Evolutionary conservation across 2,113 vertebrate genomes (phyloP), one percentile per base, ranked within the genome.

Genomic region (Bubalus kerabau): DNA sequence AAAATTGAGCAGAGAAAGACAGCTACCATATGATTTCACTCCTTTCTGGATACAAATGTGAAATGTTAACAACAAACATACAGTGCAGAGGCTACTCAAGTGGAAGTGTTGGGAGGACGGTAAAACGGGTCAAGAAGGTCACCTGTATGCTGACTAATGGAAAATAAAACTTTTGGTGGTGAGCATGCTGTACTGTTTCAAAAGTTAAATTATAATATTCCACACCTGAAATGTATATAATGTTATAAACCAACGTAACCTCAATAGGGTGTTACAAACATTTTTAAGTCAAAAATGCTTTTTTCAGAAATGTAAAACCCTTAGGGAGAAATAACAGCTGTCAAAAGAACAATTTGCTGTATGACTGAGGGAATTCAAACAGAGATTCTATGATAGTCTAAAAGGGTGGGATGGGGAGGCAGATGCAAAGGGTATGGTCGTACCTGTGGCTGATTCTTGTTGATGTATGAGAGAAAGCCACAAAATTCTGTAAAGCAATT

Each of bases 391-490:
- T 71, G n/a, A 21, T 4, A 71, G n/a, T 71, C 64, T 36, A 2
- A 11, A 71, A 71, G 8, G 64, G 9, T 11, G 9, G 2, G 64
- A 71, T 36, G 64, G 64, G 17, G 64, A 36, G n/a, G n/a, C n/a
- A 71, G 64, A 71, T 0, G 0, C 64, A 36, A 36, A 19, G 64
- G 2, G 11, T 21, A 36, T 36, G 64, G 17, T 21, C 17, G 0
- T 71, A 36, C 17, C 64, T 36, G 2, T 36, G 64, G 64, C 8
- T 36, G n/a, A 71, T 71, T 36, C 64, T 36, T 71, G 9, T 36
- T 71, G n/a, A 36, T 36, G n/a, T 71, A 36, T 36, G 64, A 21
- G 17, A 36, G 17, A 71, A 36, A 36, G n/a, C 17, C 64, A 71
- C n/a, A 36, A 36, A 71, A 36, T 71, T 71, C 64, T 21, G n/a